These are phyloP conservation scores for Sminthurinus signatus DNA, from an alignment of 1,140 invertebrate genomes.

Conservation along the genomic window DNA sequence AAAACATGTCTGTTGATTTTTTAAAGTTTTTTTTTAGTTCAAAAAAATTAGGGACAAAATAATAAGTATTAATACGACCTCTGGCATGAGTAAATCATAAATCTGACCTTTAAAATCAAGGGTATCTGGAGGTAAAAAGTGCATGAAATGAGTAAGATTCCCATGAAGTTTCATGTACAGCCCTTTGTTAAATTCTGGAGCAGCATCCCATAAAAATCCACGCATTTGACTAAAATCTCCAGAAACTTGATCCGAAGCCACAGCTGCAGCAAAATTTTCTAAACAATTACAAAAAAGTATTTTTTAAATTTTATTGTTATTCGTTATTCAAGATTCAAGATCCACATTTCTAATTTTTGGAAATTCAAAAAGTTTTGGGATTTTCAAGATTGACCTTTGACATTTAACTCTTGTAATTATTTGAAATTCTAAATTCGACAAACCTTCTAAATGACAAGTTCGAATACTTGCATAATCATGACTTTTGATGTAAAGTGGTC, in stretches of 20 bases:
- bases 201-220: constrained; percentile 18
- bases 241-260: constrained; percentile 20
- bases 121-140: constrained; percentile 15
- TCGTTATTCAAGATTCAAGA: too few relatives aligned
- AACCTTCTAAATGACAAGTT: constrained; percentile 26
- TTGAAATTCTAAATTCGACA: not conserved
- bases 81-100: too few relatives aligned
- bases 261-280: constrained; percentile 20
- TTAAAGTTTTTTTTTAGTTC: not conserved
- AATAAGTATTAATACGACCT: too few relatives aligned
- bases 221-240: constrained; percentile 20
- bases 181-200: constrained; percentile 23
- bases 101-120: constrained; percentile 16
- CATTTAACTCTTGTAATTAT: too few relatives aligned
- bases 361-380: too few relatives aligned
- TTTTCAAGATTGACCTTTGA: too few relatives aligned
- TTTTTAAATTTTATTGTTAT: too few relatives aligned
- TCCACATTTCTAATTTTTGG: too few relatives aligned
- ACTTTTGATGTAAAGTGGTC: constrained; percentile 18
- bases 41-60: too few relatives aligned
- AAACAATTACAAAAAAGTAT: not conserved
- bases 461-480: constrained; percentile 27
- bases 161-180: constrained; percentile 23
- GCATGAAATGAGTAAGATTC: constrained; percentile 29
- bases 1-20: constrained; percentile 27